Conservation (phyloP, 2,113 vertebrate species). For the Anolis sagrei region DNA sequence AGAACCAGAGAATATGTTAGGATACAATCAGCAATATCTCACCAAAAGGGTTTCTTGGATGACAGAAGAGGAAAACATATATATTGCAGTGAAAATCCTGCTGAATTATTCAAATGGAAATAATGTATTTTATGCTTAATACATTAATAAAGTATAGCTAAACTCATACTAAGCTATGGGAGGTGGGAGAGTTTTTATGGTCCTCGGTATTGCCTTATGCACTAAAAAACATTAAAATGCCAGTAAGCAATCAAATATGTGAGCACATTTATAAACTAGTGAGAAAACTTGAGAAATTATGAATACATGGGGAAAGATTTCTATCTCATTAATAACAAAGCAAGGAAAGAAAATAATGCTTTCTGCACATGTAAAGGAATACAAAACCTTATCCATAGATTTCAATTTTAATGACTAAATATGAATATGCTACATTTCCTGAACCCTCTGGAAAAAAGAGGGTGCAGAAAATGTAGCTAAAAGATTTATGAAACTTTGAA, state of each 20-base stretch:
- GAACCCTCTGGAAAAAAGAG: too few relatives aligned
- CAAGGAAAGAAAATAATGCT: slow-evolving; percentile 16
- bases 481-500: neutral
- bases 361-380: neutral
- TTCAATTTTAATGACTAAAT: slow-evolving; percentile 15
- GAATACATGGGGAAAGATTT: neutral
- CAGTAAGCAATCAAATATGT: slow-evolving; percentile 11
- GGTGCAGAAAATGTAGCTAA: too few relatives aligned
- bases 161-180: slow-evolving; percentile 48
- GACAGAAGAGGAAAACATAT: slow-evolving; percentile 55
- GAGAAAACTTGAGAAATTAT: neutral
- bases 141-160: slow-evolving; percentile 39
- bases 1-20: slow-evolving; percentile 44
- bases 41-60: slow-evolving; percentile 35
- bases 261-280: neutral
- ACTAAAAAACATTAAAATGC: slow-evolving; percentile 43
- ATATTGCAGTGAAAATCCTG: slow-evolving; percentile 47
- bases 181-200: neutral
- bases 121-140: slow-evolving; percentile 32
- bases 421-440: slow-evolving; percentile 20
- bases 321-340: neutral
- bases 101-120: slow-evolving; percentile 52
- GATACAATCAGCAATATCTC: slow-evolving; percentile 31
- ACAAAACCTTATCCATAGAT: slow-evolving; percentile 6
- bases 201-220: slow-evolving; percentile 11